Evolutionary conservation across 2,888 invertebrate species (phyloP).

Genomic region (Phengaris alcon): DNA sequence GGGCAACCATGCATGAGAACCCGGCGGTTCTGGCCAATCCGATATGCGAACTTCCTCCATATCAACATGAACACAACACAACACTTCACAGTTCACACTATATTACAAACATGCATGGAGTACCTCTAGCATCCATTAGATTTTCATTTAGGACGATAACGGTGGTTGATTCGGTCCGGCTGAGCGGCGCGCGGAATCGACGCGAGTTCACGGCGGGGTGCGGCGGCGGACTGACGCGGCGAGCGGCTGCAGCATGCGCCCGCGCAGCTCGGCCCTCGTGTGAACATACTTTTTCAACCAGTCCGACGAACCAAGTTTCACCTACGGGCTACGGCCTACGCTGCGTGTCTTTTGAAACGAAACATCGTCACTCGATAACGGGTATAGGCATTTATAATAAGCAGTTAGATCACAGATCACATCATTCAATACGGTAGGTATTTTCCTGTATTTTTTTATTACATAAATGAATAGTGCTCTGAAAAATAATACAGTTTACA

Average conservation of each 20-base stretch:
- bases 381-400: neutral
- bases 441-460: too few species aligned
- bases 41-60: conserved; percentile 83
- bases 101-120: conserved; percentile 72
- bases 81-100: conserved; percentile 71
- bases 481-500: too few species aligned
- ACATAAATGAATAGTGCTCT: too few species aligned
- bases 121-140: conserved; percentile 76
- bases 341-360: conserved; percentile 27
- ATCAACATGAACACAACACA: conserved; percentile 71
- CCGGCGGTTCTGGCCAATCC: conserved; percentile 84
- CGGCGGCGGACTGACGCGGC: conserved; percentile 59
- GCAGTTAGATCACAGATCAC: neutral
- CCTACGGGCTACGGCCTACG: neutral
- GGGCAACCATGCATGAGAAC: conserved; percentile 88
- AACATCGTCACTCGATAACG: conserved; percentile 28
- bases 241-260: conserved; percentile 67
- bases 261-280: conserved; percentile 41
- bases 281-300: conserved; percentile 44
- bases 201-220: conserved; percentile 63
- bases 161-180: conserved; percentile 58
- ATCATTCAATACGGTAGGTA: too few species aligned
- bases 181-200: conserved; percentile 43
- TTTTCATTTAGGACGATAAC: conserved; percentile 75
- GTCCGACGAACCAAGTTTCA: conserved; percentile 35